These are phyloP conservation scores for Apogon talboti DNA, from an alignment of 2,797 vertebrate species.

Conservation along the genomic window DNA sequence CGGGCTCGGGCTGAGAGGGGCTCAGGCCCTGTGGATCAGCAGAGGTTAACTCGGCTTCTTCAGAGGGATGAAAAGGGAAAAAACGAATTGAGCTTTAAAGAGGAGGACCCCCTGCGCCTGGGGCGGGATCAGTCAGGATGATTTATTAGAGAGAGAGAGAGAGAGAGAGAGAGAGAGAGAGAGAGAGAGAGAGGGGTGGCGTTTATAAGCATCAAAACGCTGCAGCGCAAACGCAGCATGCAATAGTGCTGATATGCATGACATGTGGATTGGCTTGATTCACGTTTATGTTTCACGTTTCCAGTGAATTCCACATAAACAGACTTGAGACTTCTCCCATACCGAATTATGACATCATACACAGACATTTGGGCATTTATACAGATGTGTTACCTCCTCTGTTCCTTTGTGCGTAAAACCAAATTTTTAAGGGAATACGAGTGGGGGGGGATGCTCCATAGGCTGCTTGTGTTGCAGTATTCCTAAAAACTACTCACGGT, in stretches of 20 bases:
- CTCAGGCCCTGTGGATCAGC: slow-evolving; percentile 77
- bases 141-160: slow-evolving; percentile 81
- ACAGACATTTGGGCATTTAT: not conserved
- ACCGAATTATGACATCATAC: not conserved
- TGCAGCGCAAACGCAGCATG: slow-evolving; percentile 74
- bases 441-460: no score
- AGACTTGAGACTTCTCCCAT: not conserved
- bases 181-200: slow-evolving; percentile 33
- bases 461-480: not conserved
- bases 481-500: slow-evolving; percentile 5
- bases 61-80: slow-evolving; percentile 81
- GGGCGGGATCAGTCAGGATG: slow-evolving; percentile 83
- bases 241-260: slow-evolving; percentile 71
- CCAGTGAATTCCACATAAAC: not conserved
- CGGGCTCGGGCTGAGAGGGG: slow-evolving; percentile 71
- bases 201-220: slow-evolving; percentile 70
- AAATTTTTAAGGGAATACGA: no score
- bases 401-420: not conserved
- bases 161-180: slow-evolving; percentile 27
- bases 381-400: not conserved
- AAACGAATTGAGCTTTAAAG: slow-evolving; percentile 86
- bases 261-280: slow-evolving; percentile 58
- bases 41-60: slow-evolving; percentile 86
- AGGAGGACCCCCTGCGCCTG: slow-evolving; percentile 79
- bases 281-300: slow-evolving; percentile 7